Evolutionary conservation across 2,113 vertebrate species (phyloP).

Genomic region (Callipepla squamata): DNA sequence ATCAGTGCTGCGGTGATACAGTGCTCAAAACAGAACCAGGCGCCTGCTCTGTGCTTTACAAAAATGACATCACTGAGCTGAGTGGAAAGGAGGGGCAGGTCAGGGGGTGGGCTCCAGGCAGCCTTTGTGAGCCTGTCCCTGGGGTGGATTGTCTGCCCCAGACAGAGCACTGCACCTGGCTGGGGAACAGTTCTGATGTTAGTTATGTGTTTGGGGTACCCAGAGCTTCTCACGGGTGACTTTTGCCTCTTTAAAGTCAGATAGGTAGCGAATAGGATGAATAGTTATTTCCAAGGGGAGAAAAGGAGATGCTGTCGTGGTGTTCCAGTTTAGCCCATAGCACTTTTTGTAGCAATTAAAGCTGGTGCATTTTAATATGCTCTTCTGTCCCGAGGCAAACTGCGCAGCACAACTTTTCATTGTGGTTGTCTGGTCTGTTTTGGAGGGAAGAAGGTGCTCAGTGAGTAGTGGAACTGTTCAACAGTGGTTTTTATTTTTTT

Average conservation of each 20-base stretch:
- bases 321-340: background rate
- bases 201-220: background rate
- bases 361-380: background rate
- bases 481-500: background rate
- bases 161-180: rapidly evolving
- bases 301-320: background rate
- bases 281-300: background rate
- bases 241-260: background rate
- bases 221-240: background rate
- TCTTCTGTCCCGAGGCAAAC: background rate
- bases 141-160: no score
- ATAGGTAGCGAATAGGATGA: background rate
- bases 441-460: background rate
- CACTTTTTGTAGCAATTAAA: background rate
- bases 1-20: background rate
- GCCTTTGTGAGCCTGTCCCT: background rate
- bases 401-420: background rate
- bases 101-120: background rate
- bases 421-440: background rate
- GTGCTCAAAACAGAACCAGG: constrained; percentile 34
- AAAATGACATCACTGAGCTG: background rate
- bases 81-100: background rate
- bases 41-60: background rate
- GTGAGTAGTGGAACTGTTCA: background rate
- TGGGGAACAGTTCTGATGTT: background rate